Evolutionary conservation across 2,113 vertebrate genomes (phyloP), one percentile per base, ranked within the genome.

Genomic region (Malurus alboscapulatus): DNA sequence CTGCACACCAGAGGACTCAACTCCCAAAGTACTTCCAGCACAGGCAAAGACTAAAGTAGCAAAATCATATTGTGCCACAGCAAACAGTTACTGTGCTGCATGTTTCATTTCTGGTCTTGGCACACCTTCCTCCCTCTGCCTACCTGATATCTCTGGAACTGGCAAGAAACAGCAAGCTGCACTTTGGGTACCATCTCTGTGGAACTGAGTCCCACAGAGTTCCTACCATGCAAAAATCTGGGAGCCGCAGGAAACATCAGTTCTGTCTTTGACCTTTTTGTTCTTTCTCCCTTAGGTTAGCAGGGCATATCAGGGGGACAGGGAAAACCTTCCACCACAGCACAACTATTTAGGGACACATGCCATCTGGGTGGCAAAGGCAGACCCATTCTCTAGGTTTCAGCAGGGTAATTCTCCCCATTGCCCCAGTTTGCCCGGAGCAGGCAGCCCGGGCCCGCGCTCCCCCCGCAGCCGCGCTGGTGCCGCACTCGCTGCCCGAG

Each of bases 351-450:
- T 8, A 22, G 18, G 32, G 30, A 68, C 11, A 15, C 7, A 3
- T 1, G 26, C 16, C 29, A 7, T 4, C 2, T 1, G n/a, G 3
- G 21, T 10, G 40, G 54, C 36, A 17, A 17, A 51, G 34, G 20
- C 5, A 25, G 36, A 34, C 15, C 15, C 57, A 10, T 6, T 54
- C 21, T 20, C 19, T 1, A 3, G 8, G 22, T 45, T 57, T 25
- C 58, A 13, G 59, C 19, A 20, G 2, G 1, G 3, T 24, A 15
- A 45, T 22, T 68, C 29, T 16, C 27, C 58, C 21, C 21, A 0
- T 15, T 30, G 30, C 45, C 1, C 32, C 34, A 34, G 22, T 15
- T 21, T 27, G 30, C 19, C 57, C 51, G 30, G 29, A 68, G 48
- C 76, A 25, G 72, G 27, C 19, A 19, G 22, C 21, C 45, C 45